A percentile compares a stretch with the other conserved stretches of the same genome.
phyloP scores from a whole-genome alignment of 2,113 vertebrate species.

The human (Homo sapiens) region DNA sequence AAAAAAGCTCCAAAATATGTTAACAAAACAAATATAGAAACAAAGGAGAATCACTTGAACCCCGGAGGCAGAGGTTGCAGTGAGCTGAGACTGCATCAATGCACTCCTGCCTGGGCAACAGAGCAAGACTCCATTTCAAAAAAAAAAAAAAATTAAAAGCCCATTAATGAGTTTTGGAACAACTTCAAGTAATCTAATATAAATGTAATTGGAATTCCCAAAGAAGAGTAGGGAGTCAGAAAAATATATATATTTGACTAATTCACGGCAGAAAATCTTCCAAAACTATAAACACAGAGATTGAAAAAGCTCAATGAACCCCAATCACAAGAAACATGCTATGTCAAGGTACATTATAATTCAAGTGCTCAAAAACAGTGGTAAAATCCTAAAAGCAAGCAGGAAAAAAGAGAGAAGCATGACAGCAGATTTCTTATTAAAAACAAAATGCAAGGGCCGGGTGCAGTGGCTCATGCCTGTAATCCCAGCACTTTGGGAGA shows the following conservation, averaged over 20 bases:
- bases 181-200: background rate
- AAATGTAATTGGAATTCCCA: background rate
- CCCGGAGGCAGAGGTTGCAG: too few relatives aligned
- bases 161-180: background rate
- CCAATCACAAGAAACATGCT: background rate
- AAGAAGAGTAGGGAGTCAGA: background rate
- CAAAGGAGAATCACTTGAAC: background rate
- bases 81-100: too few relatives aligned
- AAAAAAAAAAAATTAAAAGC: background rate
- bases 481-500: too few relatives aligned
- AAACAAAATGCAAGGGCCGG: background rate
- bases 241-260: background rate
- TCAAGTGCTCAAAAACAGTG: background rate
- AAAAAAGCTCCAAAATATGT: background rate
- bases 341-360: background rate
- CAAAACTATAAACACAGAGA: background rate
- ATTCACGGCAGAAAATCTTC: background rate
- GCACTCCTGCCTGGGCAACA: too few relatives aligned
- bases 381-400: background rate
- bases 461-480: too few relatives aligned
- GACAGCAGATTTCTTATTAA: background rate
- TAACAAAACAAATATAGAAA: background rate
- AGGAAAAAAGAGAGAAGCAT: background rate
- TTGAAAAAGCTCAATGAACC: background rate
- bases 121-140: too few relatives aligned